Percentiles rank a stretch among this genome's conserved stretches.
These are phyloP conservation scores for Drosophila lutescens DNA, from an alignment of 2,888 invertebrate species.

Conservation along the genomic window DNA sequence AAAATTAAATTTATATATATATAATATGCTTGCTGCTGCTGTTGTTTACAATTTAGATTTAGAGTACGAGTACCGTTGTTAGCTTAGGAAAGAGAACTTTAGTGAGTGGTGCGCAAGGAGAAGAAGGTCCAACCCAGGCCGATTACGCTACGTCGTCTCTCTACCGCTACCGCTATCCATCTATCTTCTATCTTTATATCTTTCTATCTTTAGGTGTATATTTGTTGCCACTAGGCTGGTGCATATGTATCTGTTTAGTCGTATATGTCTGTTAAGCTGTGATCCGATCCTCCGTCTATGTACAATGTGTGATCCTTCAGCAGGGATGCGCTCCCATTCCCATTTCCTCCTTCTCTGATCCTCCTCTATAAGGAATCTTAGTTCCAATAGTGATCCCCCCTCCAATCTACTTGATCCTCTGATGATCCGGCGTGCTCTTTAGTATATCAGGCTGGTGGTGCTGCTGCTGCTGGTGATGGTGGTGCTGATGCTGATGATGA, in stretches of 20 bases:
- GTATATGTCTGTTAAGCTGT: slow-evolving; percentile 21
- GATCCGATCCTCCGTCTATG: slow-evolving; percentile 37
- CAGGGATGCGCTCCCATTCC: background rate
- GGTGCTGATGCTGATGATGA: slow-evolving; percentile 88
- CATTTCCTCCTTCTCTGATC: background rate
- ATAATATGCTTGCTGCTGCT: slow-evolving; percentile 22
- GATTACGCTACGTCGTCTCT: slow-evolving; percentile 12
- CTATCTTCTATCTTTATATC: slow-evolving; percentile 7
- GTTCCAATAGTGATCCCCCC: background rate
- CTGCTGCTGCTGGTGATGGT: slow-evolving; percentile 84
- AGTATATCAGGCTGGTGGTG: slow-evolving; percentile 90
- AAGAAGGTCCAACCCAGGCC: slow-evolving; percentile 18
- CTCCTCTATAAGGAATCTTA: background rate
- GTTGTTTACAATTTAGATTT: slow-evolving; percentile 44
- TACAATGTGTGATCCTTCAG: slow-evolving; percentile 25
- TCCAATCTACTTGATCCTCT: slow-evolving; percentile 84
- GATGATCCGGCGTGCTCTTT: slow-evolving; percentile 94
- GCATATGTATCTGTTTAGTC: slow-evolving; percentile 36
- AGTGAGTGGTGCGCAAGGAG: slow-evolving; percentile 55
- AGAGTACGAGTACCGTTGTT: slow-evolving; percentile 68
- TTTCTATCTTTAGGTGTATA: slow-evolving; percentile 27
- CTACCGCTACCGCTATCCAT: slow-evolving; percentile 9
- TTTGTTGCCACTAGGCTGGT: slow-evolving; percentile 34
- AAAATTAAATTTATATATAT: slow-evolving; percentile 46
- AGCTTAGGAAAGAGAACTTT: slow-evolving; percentile 68